These are phyloP conservation scores for Hartigia nigra DNA, from an alignment of 2,888 invertebrate genomes.

Conservation along the genomic window DNA sequence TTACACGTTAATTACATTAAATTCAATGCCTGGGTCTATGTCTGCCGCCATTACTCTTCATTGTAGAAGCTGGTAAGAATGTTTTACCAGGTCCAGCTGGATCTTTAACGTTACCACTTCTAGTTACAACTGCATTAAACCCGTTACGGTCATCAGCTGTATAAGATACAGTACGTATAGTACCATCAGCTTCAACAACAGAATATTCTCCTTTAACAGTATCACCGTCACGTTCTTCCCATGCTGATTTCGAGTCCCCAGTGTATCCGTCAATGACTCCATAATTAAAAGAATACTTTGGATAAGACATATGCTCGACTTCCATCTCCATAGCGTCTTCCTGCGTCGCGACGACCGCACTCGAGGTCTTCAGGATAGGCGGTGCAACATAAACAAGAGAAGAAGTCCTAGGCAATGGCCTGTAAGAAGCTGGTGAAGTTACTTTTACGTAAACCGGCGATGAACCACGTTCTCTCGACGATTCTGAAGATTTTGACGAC, in stretches of 20 bases:
- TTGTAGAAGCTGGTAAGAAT: background rate
- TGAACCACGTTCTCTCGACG: background rate
- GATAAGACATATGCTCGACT: conserved; percentile 40
- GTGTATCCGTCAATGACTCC: conserved; percentile 56
- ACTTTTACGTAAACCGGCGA: conserved; percentile 44
- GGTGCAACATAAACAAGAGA: conserved; percentile 49
- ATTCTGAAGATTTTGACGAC: conserved; percentile 4
- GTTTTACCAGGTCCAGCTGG: background rate
- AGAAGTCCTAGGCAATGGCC: conserved; percentile 39
- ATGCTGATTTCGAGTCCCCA: conserved; percentile 56
- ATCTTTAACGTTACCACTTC: conserved; percentile 26
- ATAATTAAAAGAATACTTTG: conserved; percentile 56
- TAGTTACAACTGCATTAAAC: conserved; percentile 55
- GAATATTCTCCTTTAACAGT: conserved; percentile 56
- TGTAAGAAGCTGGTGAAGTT: conserved; percentile 39
- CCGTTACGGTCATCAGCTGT: conserved; percentile 54
- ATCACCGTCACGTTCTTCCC: conserved; percentile 57
- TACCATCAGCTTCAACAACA: conserved; percentile 55
- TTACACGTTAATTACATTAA: background rate
- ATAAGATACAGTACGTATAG: conserved; percentile 53
- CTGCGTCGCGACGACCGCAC: conserved; percentile 40
- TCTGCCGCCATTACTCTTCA: background rate
- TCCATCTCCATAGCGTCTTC: conserved; percentile 31
- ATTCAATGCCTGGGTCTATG: background rate
- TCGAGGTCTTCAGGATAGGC: conserved; percentile 46